These are phyloP conservation scores for Todiramphus chloris DNA, from an alignment of 2,113 vertebrate species.

Conservation along the genomic window DNA sequence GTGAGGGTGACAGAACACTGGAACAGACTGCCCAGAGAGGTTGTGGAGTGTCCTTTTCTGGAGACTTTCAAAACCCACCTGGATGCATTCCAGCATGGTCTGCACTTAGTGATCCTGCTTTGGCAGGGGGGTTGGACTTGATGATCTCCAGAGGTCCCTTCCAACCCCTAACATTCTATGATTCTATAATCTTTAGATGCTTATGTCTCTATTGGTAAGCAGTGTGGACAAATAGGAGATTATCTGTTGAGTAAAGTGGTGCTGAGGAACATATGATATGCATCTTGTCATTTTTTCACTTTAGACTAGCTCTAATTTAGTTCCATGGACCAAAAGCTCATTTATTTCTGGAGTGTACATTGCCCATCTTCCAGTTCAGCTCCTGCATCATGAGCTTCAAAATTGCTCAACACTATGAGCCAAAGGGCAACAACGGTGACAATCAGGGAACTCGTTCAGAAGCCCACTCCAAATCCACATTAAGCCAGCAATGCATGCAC, in stretches of 20 bases:
- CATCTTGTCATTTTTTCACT: neutral
- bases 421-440: neutral
- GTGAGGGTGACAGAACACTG: no score
- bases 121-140: no score
- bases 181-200: neutral
- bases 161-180: no score
- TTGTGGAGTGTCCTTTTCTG: no score
- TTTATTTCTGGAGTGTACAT: neutral
- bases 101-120: no score
- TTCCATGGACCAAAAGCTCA: neutral
- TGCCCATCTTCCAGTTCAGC: neutral
- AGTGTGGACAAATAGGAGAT: neutral
- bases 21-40: no score
- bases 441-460: fast-evolving
- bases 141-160: no score
- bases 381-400: neutral
- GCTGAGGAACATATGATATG: neutral
- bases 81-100: no score
- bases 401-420: neutral
- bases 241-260: neutral
- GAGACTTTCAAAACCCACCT: no score
- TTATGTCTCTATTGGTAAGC: neutral
- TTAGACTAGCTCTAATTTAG: neutral
- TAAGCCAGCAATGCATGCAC: neutral
- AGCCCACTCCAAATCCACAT: neutral